Evolutionary conservation across 2,797 vertebrate species (phyloP).

Genomic region (Huso huso): DNA sequence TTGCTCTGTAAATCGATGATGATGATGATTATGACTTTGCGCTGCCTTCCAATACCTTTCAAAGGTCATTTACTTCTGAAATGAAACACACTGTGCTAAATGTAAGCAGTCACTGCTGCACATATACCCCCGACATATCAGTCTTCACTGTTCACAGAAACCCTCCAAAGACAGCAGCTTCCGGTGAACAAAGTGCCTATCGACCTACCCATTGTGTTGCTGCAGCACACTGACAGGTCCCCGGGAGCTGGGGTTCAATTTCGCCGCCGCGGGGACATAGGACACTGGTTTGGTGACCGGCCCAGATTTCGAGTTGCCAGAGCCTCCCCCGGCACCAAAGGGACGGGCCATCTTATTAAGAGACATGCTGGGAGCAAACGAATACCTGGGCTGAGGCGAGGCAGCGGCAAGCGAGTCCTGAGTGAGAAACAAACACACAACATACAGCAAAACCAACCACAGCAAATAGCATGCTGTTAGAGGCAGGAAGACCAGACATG

Average conservation of each 20-base stretch:
- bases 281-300: slow-evolving; percentile 78
- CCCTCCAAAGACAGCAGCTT: background rate
- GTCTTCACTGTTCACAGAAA: background rate
- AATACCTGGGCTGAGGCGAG: slow-evolving; percentile 87
- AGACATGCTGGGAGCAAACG: slow-evolving; percentile 85
- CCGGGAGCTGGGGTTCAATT: slow-evolving; percentile 57
- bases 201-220: slow-evolving; percentile 93
- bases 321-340: slow-evolving; percentile 60
- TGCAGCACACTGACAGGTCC: slow-evolving; percentile 44
- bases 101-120: too few relatives aligned
- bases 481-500: background rate
- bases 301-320: slow-evolving; percentile 63
- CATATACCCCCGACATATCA: too few relatives aligned
- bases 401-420: slow-evolving; percentile 71
- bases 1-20: too few relatives aligned
- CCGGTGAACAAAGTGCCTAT: slow-evolving; percentile 22
- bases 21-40: too few relatives aligned
- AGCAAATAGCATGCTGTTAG: slow-evolving; percentile 42
- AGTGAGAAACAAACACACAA: slow-evolving; percentile 35
- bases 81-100: too few relatives aligned
- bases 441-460: slow-evolving; percentile 43
- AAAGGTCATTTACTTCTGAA: too few relatives aligned
- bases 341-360: slow-evolving; percentile 98
- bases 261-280: slow-evolving; percentile 56
- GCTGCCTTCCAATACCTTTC: too few relatives aligned